Conservation (phyloP, 2,113 vertebrate genomes). For the Neolamprologus kungweensis region DNA sequence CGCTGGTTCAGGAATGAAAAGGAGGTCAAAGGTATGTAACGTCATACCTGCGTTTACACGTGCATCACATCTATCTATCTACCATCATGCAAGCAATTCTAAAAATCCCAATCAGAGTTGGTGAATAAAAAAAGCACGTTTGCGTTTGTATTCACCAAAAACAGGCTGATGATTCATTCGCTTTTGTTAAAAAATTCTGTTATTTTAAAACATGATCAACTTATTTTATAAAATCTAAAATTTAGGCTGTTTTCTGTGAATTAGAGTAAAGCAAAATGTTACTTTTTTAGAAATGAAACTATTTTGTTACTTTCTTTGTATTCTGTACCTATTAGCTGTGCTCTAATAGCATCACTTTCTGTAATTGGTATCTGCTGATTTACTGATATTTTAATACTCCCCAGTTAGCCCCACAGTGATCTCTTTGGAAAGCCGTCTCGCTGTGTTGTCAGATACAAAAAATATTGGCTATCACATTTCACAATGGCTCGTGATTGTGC, state of each 20-base stretch:
- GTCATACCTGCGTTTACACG: background rate
- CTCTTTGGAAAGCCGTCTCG: background rate
- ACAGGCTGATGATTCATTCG: background rate
- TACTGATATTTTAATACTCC: background rate
- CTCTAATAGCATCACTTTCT: background rate
- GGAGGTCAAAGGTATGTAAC: constrained; percentile 87
- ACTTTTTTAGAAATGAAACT: background rate
- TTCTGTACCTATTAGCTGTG: background rate
- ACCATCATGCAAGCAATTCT: background rate
- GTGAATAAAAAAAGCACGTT: background rate
- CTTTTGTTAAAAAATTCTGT: background rate
- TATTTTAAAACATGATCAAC: background rate
- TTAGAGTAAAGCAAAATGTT: background rate
- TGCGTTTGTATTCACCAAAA: background rate
- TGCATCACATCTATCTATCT: background rate
- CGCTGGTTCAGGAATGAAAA: constrained; percentile 98
- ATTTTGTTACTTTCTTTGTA: background rate
- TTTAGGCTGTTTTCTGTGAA: background rate
- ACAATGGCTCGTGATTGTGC: background rate
- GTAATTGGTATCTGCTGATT: background rate
- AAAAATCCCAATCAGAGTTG: background rate
- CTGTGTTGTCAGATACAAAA: background rate
- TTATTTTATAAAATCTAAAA: background rate
- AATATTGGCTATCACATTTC: background rate
- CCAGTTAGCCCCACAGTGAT: background rate